Evolutionary conservation across 2,113 vertebrate species (phyloP).

Genomic region (Trichomycterus rosablanca): DNA sequence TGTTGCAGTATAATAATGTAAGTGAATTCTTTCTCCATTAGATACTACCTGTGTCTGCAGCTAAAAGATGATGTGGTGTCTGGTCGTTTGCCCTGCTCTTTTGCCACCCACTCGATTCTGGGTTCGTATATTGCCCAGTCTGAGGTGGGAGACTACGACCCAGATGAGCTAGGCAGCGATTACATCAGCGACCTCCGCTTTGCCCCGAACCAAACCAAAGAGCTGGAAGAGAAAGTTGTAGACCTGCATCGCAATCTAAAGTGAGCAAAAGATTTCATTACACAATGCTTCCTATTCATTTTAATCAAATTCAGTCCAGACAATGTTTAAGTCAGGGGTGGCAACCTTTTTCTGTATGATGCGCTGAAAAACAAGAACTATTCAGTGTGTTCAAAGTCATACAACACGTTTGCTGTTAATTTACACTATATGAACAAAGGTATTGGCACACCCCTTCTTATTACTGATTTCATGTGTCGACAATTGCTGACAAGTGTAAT

Average conservation of each 20-base stretch:
- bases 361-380: too few species aligned
- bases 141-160: constrained; percentile 90
- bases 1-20: too few species aligned
- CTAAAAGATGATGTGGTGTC: constrained; percentile 90
- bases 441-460: too few species aligned
- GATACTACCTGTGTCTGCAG: constrained; percentile 95
- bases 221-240: constrained; percentile 91
- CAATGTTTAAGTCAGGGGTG: too few species aligned
- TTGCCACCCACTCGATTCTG: constrained; percentile 85
- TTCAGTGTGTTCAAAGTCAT: too few species aligned
- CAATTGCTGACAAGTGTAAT: too few species aligned
- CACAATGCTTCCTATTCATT: too few species aligned
- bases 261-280: constrained; percentile 62
- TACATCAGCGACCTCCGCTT: constrained; percentile 89
- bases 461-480: too few species aligned
- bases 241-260: constrained; percentile 95
- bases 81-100: constrained; percentile 91
- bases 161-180: constrained; percentile 80
- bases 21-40: constrained; percentile 44
- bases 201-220: constrained; percentile 90
- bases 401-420: too few species aligned
- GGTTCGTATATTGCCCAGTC: constrained; percentile 93
- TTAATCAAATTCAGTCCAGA: too few species aligned
- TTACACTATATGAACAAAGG: too few species aligned
- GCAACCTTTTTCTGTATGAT: too few species aligned